Conservation (phyloP, 2,888 invertebrate species). For the Ametastegia equiseti region DNA sequence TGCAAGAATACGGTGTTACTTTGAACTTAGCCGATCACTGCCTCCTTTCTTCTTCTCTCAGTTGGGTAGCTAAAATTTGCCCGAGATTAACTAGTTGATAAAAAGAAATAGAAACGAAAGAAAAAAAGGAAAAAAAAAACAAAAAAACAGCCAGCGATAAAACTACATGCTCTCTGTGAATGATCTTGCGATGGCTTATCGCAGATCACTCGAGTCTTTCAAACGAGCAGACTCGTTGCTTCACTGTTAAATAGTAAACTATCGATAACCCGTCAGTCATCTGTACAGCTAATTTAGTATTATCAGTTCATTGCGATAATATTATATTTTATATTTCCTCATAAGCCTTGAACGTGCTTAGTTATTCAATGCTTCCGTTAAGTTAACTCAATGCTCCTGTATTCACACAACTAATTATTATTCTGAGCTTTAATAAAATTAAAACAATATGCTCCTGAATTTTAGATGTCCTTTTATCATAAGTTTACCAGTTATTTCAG, state of each 20-base stretch:
- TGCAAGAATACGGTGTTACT: not conserved
- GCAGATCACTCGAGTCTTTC: not conserved
- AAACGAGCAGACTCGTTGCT: constrained; percentile 20
- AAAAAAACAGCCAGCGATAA: not conserved
- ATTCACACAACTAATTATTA: no score
- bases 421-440: no score
- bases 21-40: not conserved
- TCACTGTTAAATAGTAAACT: constrained; percentile 47
- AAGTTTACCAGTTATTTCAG: no score
- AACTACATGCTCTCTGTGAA: constrained; percentile 7
- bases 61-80: not conserved
- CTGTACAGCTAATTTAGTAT: not conserved
- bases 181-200: not conserved
- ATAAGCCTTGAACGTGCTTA: not conserved
- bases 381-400: no score
- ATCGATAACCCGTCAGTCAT: constrained; percentile 39
- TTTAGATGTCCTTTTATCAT: no score
- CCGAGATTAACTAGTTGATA: not conserved
- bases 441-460: no score
- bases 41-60: no score
- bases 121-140: no score
- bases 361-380: no score
- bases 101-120: no score
- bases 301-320: constrained; percentile 7
- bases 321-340: not conserved